Conservation (phyloP, 2,797 vertebrate species). For the Chrosomus eos region DNA sequence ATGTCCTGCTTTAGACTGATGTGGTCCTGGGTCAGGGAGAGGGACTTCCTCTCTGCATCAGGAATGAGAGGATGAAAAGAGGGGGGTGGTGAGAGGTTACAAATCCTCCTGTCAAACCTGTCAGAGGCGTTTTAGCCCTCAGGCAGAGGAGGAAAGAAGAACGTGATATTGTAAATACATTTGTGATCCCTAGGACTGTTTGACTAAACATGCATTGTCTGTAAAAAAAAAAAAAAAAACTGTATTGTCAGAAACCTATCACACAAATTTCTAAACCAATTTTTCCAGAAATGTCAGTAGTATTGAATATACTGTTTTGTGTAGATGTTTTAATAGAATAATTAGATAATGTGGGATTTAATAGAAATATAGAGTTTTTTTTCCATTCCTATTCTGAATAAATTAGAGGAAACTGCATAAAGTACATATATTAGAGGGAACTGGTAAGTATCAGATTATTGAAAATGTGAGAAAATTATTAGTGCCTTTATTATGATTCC, state of each 20-base stretch:
- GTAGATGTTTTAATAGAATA: not conserved
- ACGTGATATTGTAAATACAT: not conserved
- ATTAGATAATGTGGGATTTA: not conserved
- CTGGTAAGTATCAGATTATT: not conserved
- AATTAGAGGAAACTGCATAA: no score
- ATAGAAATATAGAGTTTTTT: not conserved
- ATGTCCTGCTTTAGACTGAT: slow-evolving; percentile 26
- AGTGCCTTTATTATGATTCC: not conserved
- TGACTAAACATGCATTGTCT: not conserved
- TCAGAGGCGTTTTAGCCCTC: slow-evolving; percentile 10
- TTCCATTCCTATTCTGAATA: not conserved
- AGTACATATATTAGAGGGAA: not conserved
- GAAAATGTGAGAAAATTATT: not conserved
- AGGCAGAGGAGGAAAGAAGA: slow-evolving; percentile 27
- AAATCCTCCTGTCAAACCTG: slow-evolving; percentile 32
- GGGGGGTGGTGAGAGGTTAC: not conserved
- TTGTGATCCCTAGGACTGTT: not conserved
- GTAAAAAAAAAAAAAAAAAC: no score
- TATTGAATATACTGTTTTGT: not conserved
- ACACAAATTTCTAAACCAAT: not conserved
- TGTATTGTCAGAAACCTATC: not conserved
- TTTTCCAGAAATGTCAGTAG: not conserved
- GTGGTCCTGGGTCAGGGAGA: slow-evolving; percentile 42
- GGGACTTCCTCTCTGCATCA: slow-evolving; percentile 23
- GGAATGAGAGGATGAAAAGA: slow-evolving; percentile 26